Evolutionary conservation across 2,797 vertebrate genomes (phyloP).

Genomic region (Halcyon badia): DNA sequence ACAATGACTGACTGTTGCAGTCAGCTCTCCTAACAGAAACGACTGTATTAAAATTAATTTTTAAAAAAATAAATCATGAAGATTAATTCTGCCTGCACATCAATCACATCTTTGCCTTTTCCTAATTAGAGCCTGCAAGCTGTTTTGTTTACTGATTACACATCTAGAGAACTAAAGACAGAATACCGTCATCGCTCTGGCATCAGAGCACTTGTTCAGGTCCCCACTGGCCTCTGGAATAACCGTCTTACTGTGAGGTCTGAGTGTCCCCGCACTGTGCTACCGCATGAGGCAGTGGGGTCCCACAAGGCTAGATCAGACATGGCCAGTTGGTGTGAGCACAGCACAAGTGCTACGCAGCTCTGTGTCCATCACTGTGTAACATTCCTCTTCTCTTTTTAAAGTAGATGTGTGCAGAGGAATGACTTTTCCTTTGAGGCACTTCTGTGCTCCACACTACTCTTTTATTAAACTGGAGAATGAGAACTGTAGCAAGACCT

Average conservation of each 20-base stretch:
- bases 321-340: neutral
- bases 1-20: neutral
- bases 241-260: neutral
- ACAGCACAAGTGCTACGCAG: neutral
- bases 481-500: neutral
- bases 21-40: neutral
- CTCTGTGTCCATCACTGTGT: neutral
- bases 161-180: neutral
- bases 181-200: neutral
- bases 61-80: neutral
- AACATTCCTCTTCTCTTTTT: neutral
- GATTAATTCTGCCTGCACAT: slow-evolving; percentile 10
- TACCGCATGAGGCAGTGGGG: rapidly evolving
- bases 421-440: neutral
- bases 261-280: neutral
- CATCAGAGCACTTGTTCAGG: neutral
- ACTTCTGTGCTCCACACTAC: neutral
- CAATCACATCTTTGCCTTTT: neutral
- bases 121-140: neutral
- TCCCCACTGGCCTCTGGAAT: neutral
- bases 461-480: neutral
- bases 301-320: neutral
- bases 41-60: neutral
- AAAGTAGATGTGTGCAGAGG: neutral
- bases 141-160: neutral